These are phyloP conservation scores for Trichonephila clavata DNA, from an alignment of 1,140 invertebrate genomes.

Conservation along the genomic window DNA sequence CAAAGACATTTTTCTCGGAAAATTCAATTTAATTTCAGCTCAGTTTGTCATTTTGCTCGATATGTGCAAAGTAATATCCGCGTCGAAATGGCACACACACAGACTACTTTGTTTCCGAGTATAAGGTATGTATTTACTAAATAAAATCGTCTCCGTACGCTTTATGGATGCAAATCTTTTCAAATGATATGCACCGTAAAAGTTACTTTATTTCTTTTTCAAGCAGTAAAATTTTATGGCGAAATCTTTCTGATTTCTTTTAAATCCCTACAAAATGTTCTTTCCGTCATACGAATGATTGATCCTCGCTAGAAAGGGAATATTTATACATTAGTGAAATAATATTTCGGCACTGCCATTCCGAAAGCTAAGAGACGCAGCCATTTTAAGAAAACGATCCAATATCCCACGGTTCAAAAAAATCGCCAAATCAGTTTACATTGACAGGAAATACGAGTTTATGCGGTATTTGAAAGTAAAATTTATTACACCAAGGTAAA, in stretches of 20 bases:
- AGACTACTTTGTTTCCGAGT: no score
- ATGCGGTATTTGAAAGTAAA: no score
- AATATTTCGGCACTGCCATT: not conserved
- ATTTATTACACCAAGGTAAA: no score
- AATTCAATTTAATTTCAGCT: no score
- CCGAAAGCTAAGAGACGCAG: not conserved
- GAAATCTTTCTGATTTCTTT: not conserved
- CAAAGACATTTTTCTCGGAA: no score
- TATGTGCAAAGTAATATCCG: no score
- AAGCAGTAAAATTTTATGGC: not conserved
- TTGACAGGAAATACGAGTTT: no score
- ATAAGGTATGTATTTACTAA: not conserved
- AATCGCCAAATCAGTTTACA: no score
- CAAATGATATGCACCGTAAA: not conserved
- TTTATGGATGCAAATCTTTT: not conserved
- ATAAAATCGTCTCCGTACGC: not conserved
- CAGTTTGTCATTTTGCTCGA: no score
- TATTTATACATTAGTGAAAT: not conserved
- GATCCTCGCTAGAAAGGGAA: not conserved
- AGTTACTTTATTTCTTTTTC: not conserved
- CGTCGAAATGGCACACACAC: no score
- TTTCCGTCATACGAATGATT: not conserved
- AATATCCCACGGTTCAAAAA: no score
- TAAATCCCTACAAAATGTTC: not conserved
- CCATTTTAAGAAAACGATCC: no score